Base-by-base conservation (phyloP, 1,140 invertebrate species). In the Bombyx mandarina region DNA sequence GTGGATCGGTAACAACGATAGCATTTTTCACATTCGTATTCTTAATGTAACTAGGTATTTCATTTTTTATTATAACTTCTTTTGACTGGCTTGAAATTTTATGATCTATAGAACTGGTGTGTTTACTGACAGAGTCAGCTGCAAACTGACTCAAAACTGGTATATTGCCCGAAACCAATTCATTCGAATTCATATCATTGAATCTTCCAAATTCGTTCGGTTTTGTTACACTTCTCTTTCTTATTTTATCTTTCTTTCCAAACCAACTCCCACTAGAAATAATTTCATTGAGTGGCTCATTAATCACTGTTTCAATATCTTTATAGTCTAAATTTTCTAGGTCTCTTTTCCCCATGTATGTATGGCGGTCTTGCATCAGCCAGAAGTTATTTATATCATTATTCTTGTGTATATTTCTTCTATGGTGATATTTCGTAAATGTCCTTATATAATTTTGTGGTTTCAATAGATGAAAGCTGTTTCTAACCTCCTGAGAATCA, bases 381-480 rank as follows among this genome's bases (percentile, higher is more conserved):
- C 81, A 83, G 54, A 82, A 68, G 49, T 70, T 69, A 22, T 61
- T 53, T 49, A 61, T 44, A 52, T 80, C 76, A n/a, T 71, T 77
- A 48, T 82, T 82, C 78, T 76, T 79, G 52, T 80, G 79, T 12
- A 75, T 86, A 48, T 79, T 82, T 58, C 83, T 71, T 61, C 82
- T 82, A 43, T 86, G 83, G 52, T 86, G 83, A 45, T 86, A 86
- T 72, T 85, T 86, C 8, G 80, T 86, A 56, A 86, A 86, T 26
- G 82, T 86, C 50, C 83, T 69, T 12, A 86, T 82, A 68, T 85
- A 86, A 52, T 82, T 77, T 2, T 67, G 58, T 4, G 80, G 71
- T 65, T 84, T 86, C 6, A 63, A 57, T 18, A 78, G 75, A 22
- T 85, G 79, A 57, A 85, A 83, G 48, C 71, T 73, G 56, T 82